Percentiles rank a stretch among this genome's conserved stretches.
phyloP scores from a whole-genome alignment of 2,888 invertebrate species.

The Notodonta ziczac region DNA sequence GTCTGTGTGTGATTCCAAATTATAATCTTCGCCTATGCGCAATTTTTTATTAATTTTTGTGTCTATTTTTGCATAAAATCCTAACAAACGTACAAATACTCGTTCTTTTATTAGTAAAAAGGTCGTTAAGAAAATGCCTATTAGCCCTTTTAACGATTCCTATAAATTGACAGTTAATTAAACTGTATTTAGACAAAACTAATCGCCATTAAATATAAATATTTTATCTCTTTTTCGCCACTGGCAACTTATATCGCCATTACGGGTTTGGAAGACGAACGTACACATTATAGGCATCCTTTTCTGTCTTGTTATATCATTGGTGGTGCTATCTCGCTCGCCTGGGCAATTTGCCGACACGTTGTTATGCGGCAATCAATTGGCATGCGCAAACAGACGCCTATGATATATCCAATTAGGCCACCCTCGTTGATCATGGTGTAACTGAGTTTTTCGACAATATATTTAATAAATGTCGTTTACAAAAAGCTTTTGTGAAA shows the following conservation, averaged over 20 bases:
- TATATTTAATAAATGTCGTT: constrained; percentile 4
- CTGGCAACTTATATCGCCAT: constrained; percentile 62
- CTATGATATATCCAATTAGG: constrained; percentile 85
- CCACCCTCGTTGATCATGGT: constrained; percentile 49
- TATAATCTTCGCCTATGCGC: no score
- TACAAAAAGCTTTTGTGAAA: no score
- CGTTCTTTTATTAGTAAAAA: no score
- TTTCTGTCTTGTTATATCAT: constrained; percentile 23
- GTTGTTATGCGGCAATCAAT: constrained; percentile 85
- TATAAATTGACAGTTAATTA: constrained; percentile 61
- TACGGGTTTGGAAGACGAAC: constrained; percentile 44
- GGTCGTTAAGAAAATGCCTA: constrained; percentile 52
- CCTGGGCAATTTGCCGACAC: constrained; percentile 79
- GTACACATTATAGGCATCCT: constrained; percentile 39
- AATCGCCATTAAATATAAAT: constrained; percentile 73
- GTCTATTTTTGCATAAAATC: no score
- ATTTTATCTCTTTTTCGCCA: constrained; percentile 59
- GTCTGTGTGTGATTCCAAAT: not conserved
- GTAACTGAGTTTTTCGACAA: constrained; percentile 42
- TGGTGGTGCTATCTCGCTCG: constrained; percentile 50
- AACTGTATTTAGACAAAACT: constrained; percentile 74
- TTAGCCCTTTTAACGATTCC: constrained; percentile 51
- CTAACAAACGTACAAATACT: no score
- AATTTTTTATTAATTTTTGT: no score
- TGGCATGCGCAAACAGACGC: constrained; percentile 85